Evolutionary conservation across 2,797 vertebrate species (phyloP), one percentile per base, ranked within the genome.

Genomic region (Dromococcyx pavoninus): DNA sequence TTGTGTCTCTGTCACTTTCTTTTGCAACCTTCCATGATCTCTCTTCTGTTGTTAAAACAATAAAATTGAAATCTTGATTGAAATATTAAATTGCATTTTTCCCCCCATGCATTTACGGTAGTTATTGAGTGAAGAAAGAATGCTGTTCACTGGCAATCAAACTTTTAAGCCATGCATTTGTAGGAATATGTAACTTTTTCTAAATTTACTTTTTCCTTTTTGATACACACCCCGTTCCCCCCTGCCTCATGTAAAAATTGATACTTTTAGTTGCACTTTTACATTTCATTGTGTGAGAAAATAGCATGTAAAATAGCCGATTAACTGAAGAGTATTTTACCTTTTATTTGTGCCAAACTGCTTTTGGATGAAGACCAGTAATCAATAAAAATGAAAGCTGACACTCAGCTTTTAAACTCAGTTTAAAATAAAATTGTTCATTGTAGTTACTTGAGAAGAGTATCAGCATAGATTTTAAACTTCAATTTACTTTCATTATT

Each of bases 1-100:
- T 91, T 89, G 48, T 69, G 17, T 85, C 71, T 76, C 60, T 56
- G 48, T 83, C 76, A 27, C 65, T 91, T 88, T 69, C 50, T 69
- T 61, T 87, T 91, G 46, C 0, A 9, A 41, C 32, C 8, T 23
- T 81, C 60, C n/a, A 25, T 22, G 30, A 41, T 87, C 44, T 69
- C 44, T 66, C 21, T 39, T 50, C 39, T 58, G 28, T 69, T 35
- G 16, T 78, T 91, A 81, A 91, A 72, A 7, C 21, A 91, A 17
- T 60, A 32, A 44, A 88, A 50, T 8, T 30, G 18, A 50, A 86
- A 69, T 57, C 12, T 50, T 33, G 11, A 39, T 30, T 43, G 37
- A 88, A 83, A 30, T 28, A 27, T 22, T 58, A 24, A 24, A 69
- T 28, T 11, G 17, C 18, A 13, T 65, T 56, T 24, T 33, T 2